A percentile compares a stretch with the other conserved stretches of the same genome.
phyloP scores from a whole-genome alignment of 30 jellyfish, hydroid and myxozoan species.

The Pseudorhiza aurosa region DNA sequence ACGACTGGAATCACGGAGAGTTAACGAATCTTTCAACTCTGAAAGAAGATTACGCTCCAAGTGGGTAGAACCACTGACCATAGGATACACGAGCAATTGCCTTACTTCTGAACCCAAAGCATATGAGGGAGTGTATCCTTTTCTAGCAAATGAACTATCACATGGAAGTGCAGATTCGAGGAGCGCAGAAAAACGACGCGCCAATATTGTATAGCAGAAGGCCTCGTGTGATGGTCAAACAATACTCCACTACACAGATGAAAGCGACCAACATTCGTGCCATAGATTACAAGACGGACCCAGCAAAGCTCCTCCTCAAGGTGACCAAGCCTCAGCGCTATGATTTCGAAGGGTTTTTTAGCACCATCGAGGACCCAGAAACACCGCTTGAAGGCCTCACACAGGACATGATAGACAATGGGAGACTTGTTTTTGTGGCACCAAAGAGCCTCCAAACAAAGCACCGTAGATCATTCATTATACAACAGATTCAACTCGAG shows the following conservation, averaged over 20 bases:
- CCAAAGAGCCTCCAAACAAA: constrained; percentile 19
- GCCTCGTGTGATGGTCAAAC: constrained; percentile 45
- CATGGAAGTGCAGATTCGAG: constrained; percentile 9
- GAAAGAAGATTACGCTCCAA: too few species aligned
- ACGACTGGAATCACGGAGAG: too few species aligned
- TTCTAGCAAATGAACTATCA: constrained; percentile 21
- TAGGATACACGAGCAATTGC: too few species aligned
- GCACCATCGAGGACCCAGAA: constrained; percentile 37
- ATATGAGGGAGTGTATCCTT: not conserved
- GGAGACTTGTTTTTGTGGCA: constrained; percentile 42
- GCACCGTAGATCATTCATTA: constrained; percentile 4
- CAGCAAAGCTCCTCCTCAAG: constrained; percentile 42
- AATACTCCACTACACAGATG: constrained; percentile 48
- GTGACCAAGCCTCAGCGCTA: not conserved
- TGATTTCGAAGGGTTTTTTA: constrained; percentile 40
- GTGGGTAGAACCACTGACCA: too few species aligned
- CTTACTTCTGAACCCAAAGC: not conserved
- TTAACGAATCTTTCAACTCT: too few species aligned
- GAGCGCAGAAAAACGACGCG: constrained; percentile 51
- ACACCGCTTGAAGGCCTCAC: constrained; percentile 50
- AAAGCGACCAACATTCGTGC: constrained; percentile 39
- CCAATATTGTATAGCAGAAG: constrained; percentile 57
- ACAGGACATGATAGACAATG: constrained; percentile 46
- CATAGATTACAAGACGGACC: constrained; percentile 48
- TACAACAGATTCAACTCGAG: constrained; percentile 20